Percentiles rank a stretch among this genome's conserved stretches.
phyloP scores from a whole-genome alignment of 2,113 vertebrate genomes.

The Anolis carolinensis region DNA sequence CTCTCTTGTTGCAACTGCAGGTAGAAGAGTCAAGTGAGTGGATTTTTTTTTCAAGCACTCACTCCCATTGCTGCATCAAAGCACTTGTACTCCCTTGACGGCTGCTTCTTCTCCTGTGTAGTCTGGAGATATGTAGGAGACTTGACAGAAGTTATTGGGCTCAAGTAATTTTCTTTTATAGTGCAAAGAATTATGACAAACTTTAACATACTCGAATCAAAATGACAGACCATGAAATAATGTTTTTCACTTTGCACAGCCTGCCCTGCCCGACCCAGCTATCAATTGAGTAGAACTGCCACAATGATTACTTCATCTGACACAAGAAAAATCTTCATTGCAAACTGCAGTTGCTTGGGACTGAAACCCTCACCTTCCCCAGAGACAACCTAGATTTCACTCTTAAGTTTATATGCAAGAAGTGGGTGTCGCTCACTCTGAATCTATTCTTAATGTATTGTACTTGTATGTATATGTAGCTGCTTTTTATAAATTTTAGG shows the following conservation, averaged over 20 bases:
- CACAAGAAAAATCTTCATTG: conserved; percentile 53
- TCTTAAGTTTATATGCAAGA: neutral
- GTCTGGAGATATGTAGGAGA: neutral
- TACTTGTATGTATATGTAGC: neutral
- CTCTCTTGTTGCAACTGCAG: neutral
- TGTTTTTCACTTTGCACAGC: conserved; percentile 47
- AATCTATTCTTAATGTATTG: neutral
- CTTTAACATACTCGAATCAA: conserved; percentile 60
- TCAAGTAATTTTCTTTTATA: conserved; percentile 53
- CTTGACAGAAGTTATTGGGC: conserved; percentile 39
- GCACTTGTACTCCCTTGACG: neutral
- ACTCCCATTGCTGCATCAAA: neutral
- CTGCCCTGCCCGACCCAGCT: conserved; percentile 51
- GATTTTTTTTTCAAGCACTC: fast-evolving
- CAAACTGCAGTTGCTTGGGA: conserved; percentile 33
- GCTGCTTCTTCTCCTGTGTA: neutral
- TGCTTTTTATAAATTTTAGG: neutral
- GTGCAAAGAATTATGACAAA: conserved; percentile 45
- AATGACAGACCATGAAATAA: conserved; percentile 69
- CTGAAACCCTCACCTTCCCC: conserved; percentile 28
- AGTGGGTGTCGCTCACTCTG: neutral
- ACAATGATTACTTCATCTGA: conserved; percentile 61
- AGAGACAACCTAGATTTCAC: conserved; percentile 28
- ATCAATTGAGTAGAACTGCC: conserved; percentile 54
- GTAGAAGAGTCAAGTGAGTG: neutral